A percentile compares a stretch with the other conserved stretches of the same genome.
These are phyloP conservation scores for Rotaria magnacalcarata DNA, from an alignment of 2,888 invertebrate species.

Conservation along the genomic window DNA sequence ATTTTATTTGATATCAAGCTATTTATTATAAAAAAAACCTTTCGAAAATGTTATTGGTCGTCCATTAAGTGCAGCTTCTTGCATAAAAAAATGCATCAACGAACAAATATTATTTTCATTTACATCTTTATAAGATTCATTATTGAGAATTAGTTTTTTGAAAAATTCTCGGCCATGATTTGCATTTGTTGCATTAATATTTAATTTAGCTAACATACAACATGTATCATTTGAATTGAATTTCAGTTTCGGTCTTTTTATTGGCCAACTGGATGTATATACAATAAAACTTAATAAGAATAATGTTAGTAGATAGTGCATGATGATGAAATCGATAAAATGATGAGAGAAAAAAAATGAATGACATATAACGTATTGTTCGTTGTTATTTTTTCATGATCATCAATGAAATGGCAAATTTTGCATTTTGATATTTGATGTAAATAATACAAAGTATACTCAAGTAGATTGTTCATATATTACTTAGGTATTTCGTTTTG, in stretches of 20 bases:
- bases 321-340: too few relatives aligned
- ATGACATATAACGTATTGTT: too few relatives aligned
- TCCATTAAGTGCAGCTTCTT: constrained; percentile 25
- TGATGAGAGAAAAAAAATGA: too few relatives aligned
- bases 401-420: too few relatives aligned
- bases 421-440: too few relatives aligned
- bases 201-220: constrained; percentile 5
- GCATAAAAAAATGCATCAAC: constrained; percentile 32
- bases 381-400: too few relatives aligned
- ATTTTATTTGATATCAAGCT: neutral
- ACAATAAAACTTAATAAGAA: neutral
- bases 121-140: constrained; percentile 6
- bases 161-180: neutral
- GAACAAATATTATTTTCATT: constrained; percentile 22
- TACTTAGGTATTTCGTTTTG: too few relatives aligned
- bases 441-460: too few relatives aligned
- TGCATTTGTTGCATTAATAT: constrained; percentile 20
- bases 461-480: too few relatives aligned
- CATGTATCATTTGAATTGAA: neutral
- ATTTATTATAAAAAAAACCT: neutral
- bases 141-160: neutral
- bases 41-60: neutral
- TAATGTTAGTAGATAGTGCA: too few relatives aligned
- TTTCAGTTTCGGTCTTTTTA: neutral
- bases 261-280: neutral